Percentiles rank a stretch among this genome's conserved stretches.
phyloP scores from a whole-genome alignment of 2,888 invertebrate genomes.

The Hydraecia micacea region DNA sequence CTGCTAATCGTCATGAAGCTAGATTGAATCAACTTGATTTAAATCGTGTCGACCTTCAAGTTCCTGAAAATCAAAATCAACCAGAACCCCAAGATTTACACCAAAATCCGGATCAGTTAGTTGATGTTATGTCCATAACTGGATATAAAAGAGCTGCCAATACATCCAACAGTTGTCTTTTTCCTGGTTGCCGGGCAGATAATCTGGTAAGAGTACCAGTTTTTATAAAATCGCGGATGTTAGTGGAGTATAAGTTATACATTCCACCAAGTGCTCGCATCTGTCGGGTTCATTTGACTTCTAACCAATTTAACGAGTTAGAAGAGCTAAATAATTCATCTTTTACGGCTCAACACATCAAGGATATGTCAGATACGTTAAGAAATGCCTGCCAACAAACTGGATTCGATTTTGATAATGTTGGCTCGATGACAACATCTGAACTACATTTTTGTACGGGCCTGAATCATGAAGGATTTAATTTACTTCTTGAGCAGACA shows the following conservation, averaged over 20 bases:
- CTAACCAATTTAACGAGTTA: constrained; percentile 4
- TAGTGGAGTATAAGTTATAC: not conserved
- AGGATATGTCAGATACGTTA: not conserved
- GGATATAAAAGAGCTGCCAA: too few relatives aligned
- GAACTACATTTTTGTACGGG: constrained; percentile 12
- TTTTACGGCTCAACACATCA: constrained; percentile 5
- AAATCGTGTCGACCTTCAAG: too few relatives aligned
- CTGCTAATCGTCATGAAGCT: too few relatives aligned
- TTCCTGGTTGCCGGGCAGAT: not conserved
- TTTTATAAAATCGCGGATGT: too few relatives aligned
- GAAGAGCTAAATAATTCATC: constrained; percentile 3
- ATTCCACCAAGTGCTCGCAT: constrained; percentile 13
- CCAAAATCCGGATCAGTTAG: too few relatives aligned
- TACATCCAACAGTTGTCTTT: not conserved
- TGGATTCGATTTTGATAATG: constrained; percentile 3
- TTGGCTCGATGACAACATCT: not conserved
- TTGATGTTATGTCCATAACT: too few relatives aligned
- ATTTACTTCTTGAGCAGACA: constrained; percentile 1
- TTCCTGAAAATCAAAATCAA: too few relatives aligned
- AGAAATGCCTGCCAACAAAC: constrained; percentile 7
- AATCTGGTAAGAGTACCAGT: constrained; percentile 10
- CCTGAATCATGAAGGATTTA: constrained; percentile 5
- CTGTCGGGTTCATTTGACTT: constrained; percentile 6
- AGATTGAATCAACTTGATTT: too few relatives aligned
- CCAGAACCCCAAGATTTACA: too few relatives aligned